Evolutionary conservation across 2,113 vertebrate genomes (phyloP), one percentile per base, ranked within the genome.

Genomic region (Dicerorhinus sumatrensis): DNA sequence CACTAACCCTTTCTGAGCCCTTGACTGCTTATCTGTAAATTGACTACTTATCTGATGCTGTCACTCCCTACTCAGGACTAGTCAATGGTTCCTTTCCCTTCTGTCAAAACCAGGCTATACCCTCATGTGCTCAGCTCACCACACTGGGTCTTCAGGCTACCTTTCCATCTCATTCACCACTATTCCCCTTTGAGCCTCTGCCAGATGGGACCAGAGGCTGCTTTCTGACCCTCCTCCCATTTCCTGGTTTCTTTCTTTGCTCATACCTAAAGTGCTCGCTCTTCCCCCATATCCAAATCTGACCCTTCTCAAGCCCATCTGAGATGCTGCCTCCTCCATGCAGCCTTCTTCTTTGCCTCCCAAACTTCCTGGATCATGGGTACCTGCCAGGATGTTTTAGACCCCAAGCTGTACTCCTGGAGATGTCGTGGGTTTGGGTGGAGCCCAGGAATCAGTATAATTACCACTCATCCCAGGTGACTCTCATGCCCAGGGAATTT

Each of bases 231-330:
- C 48, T 65, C 9, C 2, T 6, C 54, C 20, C 7, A 18, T 56
- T 51, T 60, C 23, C 31, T 73, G 70, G 9, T 10, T 29, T 25
- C 80, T 62, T n/a, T 39, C n/a, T 92, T 48, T 54, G 23, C 10
- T 60, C 3, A 0, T 9, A 10, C 10, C 20, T 79, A 27, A 54
- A 31, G n/a, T 7, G 17, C 72, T 23, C 10, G 20, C 11, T 0
- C 46, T 20, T 33, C 14, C 27, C 20, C 77, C 51, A 23, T 18
- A 10, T 16, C n/a, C n/a, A 36, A 9, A 1, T 31, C 29, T 48
- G 75, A 29, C 27, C 51, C 18, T 10, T 21, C 8, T 62, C 20
- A 7, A 5, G 9, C 10, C 20, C 29, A 16, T 29, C n/a, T 60
- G 27, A 39, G 17, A 14, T 14, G 17, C 18, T 4, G 16, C 46